These are phyloP conservation scores for Oxycera nigricornis DNA, from an alignment of 2,888 invertebrate genomes.

Conservation along the genomic window DNA sequence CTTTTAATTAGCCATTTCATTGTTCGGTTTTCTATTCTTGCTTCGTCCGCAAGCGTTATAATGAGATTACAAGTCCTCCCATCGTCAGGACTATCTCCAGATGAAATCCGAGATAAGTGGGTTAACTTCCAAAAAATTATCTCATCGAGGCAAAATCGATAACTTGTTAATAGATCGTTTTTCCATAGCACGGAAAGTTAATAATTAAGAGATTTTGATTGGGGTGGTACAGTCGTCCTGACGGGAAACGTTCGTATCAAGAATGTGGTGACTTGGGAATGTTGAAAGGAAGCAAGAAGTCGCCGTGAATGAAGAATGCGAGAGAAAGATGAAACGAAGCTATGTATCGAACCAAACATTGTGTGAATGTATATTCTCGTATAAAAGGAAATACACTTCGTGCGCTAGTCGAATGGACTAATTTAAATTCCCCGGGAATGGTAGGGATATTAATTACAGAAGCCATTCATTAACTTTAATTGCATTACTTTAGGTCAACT, in stretches of 20 bases:
- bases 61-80: constrained; percentile 7
- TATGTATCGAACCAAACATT: too few species aligned
- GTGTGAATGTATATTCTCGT: too few species aligned
- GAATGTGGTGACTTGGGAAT: background rate
- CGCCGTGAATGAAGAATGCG: background rate
- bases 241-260: background rate
- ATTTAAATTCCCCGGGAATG: constrained; percentile 51
- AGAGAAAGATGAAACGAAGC: background rate
- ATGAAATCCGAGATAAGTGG: constrained; percentile 11
- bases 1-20: constrained; percentile 28
- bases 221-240: background rate
- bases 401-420: constrained; percentile 45
- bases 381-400: constrained; percentile 13
- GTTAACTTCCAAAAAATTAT: constrained; percentile 36
- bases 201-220: constrained; percentile 20
- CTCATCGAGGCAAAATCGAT: constrained; percentile 23
- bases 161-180: constrained; percentile 29
- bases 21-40: background rate
- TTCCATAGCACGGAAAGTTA: constrained; percentile 18
- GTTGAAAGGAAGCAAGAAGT: background rate
- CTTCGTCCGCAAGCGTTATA: background rate
- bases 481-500: constrained; percentile 53
- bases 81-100: constrained; percentile 4
- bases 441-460: constrained; percentile 54
- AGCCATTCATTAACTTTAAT: constrained; percentile 56